Conservation (phyloP, 2,888 invertebrate species). For the Nowickia ferox region DNA sequence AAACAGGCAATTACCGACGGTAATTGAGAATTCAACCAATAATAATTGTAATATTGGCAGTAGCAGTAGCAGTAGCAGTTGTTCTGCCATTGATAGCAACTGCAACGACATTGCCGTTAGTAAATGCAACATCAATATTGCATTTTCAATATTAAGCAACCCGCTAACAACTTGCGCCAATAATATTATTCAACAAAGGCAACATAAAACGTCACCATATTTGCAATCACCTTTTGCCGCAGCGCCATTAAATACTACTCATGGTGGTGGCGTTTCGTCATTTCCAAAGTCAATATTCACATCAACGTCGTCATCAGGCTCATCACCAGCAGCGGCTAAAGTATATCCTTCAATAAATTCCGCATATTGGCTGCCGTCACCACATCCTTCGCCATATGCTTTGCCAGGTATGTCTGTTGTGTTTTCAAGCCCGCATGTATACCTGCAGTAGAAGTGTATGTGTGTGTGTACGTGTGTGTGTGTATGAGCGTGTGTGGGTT, state of each 20-base stretch:
- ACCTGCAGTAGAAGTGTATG: not conserved
- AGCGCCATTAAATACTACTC: conserved; percentile 15
- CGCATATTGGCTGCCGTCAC: conserved; percentile 92
- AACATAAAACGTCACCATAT: conserved; percentile 45
- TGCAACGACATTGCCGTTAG: conserved; percentile 36
- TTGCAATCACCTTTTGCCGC: conserved; percentile 57
- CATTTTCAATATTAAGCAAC: conserved; percentile 63
- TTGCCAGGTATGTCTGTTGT: conserved; percentile 87
- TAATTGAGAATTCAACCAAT: conserved; percentile 83
- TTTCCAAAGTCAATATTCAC: conserved; percentile 51
- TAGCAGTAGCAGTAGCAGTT: conserved; percentile 42
- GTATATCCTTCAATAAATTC: conserved; percentile 91
- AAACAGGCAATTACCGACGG: conserved; percentile 81
- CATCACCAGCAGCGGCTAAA: conserved; percentile 77
- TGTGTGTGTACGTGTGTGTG: not conserved
- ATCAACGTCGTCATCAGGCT: not conserved
- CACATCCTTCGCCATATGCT: conserved; percentile 90
- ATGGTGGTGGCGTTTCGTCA: conserved; percentile 38
- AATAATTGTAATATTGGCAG: conserved; percentile 76
- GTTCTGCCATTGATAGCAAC: conserved; percentile 37
- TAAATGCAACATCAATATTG: conserved; percentile 40
- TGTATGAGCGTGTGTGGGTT: not conserved
- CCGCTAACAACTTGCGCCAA: conserved; percentile 55
- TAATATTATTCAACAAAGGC: conserved; percentile 59
- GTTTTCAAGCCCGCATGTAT: conserved; percentile 5